phyloP scores from a whole-genome alignment of 2,113 vertebrate species.

The Agapornis roseicollis region DNA sequence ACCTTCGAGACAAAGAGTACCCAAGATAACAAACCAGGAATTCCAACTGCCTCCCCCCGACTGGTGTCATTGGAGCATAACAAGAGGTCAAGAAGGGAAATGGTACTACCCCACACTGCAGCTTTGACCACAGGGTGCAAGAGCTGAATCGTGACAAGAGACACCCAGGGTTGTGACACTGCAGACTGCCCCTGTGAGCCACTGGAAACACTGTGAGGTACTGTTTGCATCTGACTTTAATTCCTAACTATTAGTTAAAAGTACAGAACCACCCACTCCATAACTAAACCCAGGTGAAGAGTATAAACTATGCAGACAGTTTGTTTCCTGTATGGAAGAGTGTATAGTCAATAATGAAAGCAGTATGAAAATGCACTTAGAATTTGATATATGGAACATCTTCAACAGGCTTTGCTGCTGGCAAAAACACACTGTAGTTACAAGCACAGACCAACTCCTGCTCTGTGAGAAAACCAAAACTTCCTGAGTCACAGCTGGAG shows the following conservation, averaged over 20 bases:
- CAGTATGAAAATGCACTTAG: not conserved
- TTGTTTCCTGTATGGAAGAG: not conserved
- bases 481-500: not conserved
- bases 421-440: not conserved
- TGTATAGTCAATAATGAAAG: not conserved
- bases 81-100: not conserved
- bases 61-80: not conserved
- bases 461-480: not conserved
- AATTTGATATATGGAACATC: not conserved
- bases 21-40: not conserved
- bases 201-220: not conserved
- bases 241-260: not conserved
- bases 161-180: not conserved
- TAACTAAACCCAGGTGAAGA: not conserved
- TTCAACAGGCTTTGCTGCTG: not conserved
- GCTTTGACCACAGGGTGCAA: not conserved
- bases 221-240: not conserved
- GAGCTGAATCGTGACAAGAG: not conserved
- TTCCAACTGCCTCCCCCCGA: not conserved
- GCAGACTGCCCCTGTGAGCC: not conserved
- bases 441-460: not conserved
- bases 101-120: not conserved
- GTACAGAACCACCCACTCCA: not conserved
- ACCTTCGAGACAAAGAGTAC: constrained; percentile 67
- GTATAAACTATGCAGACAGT: not conserved